phyloP scores from a whole-genome alignment of 2,797 vertebrate species.

The Melanotaenia trifasciata region DNA sequence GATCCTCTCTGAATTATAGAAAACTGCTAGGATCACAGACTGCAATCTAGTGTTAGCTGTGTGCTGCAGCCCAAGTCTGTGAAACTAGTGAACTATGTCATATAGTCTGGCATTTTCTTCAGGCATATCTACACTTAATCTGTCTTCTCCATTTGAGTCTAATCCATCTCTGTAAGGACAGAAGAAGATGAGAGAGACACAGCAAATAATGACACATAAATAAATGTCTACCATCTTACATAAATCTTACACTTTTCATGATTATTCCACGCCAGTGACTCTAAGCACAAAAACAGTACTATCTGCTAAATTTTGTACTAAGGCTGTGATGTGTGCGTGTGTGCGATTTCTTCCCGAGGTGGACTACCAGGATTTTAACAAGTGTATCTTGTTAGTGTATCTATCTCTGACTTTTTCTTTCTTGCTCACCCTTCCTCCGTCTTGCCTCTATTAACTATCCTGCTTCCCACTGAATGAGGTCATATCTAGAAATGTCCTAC shows the following conservation, averaged over 20 bases:
- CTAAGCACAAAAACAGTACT: slow-evolving; percentile 35
- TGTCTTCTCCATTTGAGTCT: slow-evolving; percentile 45
- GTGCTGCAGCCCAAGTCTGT: slow-evolving; percentile 39
- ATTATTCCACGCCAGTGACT: slow-evolving; percentile 43
- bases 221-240: slow-evolving; percentile 29
- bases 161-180: slow-evolving; percentile 47
- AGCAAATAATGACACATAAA: slow-evolving; percentile 49
- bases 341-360: slow-evolving; percentile 34
- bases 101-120: slow-evolving; percentile 32
- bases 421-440: slow-evolving; percentile 34
- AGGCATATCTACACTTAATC: slow-evolving; percentile 47
- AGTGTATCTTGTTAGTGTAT: slow-evolving; percentile 50
- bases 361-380: slow-evolving; percentile 46
- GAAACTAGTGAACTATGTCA: slow-evolving; percentile 44
- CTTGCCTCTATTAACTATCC: slow-evolving; percentile 50
- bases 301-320: slow-evolving; percentile 35
- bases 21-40: slow-evolving; percentile 62
- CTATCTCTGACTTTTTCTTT: slow-evolving; percentile 30
- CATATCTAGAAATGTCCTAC: slow-evolving; percentile 76
- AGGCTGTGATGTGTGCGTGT: slow-evolving; percentile 18
- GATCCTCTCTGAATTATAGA: slow-evolving; percentile 74
- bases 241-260: slow-evolving; percentile 41
- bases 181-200: slow-evolving; percentile 12
- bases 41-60: slow-evolving; percentile 51
- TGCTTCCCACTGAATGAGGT: slow-evolving; percentile 70